A percentile compares a stretch with the other conserved stretches of the same genome.
Evolutionary conservation across 2,888 invertebrate species (phyloP).

Genomic region (Rhingia rostrata): DNA sequence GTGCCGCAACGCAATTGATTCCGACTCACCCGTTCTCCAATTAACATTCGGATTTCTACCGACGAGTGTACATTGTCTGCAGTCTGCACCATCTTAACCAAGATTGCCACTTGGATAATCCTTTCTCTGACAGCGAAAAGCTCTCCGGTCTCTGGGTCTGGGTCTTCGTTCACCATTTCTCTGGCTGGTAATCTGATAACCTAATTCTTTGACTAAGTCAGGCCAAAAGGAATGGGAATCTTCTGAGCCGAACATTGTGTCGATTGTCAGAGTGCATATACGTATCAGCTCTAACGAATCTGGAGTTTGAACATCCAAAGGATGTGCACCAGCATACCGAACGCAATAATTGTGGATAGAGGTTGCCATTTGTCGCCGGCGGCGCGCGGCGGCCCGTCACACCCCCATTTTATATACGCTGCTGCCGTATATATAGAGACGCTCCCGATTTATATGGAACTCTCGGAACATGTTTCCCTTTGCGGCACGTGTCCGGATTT

Average conservation of each 20-base stretch:
- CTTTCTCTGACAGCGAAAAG: constrained; percentile 58
- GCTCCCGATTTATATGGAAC: constrained; percentile 12
- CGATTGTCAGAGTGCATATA: constrained; percentile 44
- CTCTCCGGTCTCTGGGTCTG: constrained; percentile 21
- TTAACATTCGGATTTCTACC: constrained; percentile 23
- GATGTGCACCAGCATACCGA: constrained; percentile 18
- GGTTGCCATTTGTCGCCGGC: constrained; percentile 37
- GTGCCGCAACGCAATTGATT: constrained; percentile 16
- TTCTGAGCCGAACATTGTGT: constrained; percentile 46
- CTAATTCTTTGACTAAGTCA: constrained; percentile 38
- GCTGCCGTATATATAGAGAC: constrained; percentile 26
- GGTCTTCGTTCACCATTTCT: background rate
- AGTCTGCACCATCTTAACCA: constrained; percentile 33
- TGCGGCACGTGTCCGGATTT: constrained; percentile 66
- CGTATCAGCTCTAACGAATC: constrained; percentile 14
- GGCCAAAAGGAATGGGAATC: constrained; percentile 10
- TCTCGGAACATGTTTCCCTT: constrained; percentile 58
- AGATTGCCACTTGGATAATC: constrained; percentile 57
- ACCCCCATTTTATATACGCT: constrained; percentile 4
- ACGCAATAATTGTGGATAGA: background rate
- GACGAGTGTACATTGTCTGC: background rate
- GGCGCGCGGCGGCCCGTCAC: background rate
- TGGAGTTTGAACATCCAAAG: background rate
- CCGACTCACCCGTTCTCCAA: constrained; percentile 3
- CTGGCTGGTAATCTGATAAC: constrained; percentile 41